Conservation (phyloP, 1,140 invertebrate species). For the Acromyrmex heyeri region DNA sequence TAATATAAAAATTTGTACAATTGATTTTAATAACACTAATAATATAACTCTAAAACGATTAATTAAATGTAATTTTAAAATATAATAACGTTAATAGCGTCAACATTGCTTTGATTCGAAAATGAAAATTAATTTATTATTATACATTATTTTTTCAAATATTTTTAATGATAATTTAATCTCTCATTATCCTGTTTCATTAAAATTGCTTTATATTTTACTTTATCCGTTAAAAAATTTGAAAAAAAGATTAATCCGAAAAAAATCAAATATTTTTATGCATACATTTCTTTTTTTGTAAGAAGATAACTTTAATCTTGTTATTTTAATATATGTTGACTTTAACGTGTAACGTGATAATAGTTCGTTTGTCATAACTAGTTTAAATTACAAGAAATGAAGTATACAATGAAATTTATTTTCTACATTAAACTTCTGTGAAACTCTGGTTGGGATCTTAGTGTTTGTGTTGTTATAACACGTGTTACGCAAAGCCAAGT, state of each 20-base stretch:
- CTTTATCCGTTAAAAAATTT: background rate
- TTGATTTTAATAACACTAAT: background rate
- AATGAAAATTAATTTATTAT: background rate
- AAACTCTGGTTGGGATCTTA: background rate
- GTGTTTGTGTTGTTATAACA: background rate
- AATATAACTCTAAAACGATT: background rate
- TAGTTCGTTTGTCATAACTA: background rate
- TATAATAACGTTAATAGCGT: background rate
- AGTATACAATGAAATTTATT: background rate
- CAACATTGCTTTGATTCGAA: background rate
- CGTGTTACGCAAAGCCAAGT: background rate
- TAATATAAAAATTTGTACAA: background rate
- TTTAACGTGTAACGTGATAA: background rate
- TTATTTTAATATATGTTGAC: background rate
- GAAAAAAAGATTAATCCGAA: background rate
- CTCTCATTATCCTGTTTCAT: background rate
- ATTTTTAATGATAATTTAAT: background rate
- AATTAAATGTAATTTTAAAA: background rate
- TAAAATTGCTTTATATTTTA: background rate
- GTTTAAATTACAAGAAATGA: background rate
- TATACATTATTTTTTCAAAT: background rate
- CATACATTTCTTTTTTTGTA: background rate
- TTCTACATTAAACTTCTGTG: background rate
- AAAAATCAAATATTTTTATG: background rate
- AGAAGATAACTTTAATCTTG: background rate